phyloP scores from a whole-genome alignment of 2,113 vertebrate genomes.

The Pipa parva region DNA sequence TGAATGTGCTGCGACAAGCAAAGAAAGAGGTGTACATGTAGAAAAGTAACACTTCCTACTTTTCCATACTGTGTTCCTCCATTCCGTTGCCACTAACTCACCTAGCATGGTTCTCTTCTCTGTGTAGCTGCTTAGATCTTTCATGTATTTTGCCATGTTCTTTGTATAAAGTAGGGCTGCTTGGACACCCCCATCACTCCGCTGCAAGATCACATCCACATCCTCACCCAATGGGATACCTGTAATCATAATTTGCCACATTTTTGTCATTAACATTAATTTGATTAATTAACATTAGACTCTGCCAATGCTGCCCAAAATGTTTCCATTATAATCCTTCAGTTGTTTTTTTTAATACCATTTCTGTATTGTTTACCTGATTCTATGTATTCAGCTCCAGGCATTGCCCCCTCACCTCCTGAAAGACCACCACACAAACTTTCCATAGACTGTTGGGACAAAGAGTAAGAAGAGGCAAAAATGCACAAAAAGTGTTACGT shows the following conservation, averaged over 20 bases:
- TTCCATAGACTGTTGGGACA: constrained; percentile 75
- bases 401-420: constrained; percentile 37
- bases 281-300: no score
- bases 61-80: no score
- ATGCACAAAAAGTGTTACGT: no score
- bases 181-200: constrained; percentile 83
- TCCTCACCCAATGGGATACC: constrained; percentile 63
- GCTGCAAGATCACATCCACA: constrained; percentile 85
- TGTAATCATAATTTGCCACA: constrained; percentile 31
- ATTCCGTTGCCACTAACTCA: constrained; percentile 58
- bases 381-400: constrained; percentile 59
- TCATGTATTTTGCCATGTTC: constrained; percentile 90
- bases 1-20: no score
- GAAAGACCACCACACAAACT: constrained; percentile 69
- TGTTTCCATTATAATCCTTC: no score
- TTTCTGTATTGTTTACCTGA: constrained; percentile 51
- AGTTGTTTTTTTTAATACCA: no score
- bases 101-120: constrained; percentile 80
- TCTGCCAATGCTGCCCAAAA: no score
- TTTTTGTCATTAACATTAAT: no score
- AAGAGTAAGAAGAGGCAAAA: constrained; percentile 18
- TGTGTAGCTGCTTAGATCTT: constrained; percentile 83
- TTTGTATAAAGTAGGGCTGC: constrained; percentile 84
- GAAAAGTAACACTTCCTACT: no score
- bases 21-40: no score